Evolutionary conservation across 1,140 invertebrate species (phyloP), one percentile per base, ranked within the genome.

Genomic region (Delia radicum): DNA sequence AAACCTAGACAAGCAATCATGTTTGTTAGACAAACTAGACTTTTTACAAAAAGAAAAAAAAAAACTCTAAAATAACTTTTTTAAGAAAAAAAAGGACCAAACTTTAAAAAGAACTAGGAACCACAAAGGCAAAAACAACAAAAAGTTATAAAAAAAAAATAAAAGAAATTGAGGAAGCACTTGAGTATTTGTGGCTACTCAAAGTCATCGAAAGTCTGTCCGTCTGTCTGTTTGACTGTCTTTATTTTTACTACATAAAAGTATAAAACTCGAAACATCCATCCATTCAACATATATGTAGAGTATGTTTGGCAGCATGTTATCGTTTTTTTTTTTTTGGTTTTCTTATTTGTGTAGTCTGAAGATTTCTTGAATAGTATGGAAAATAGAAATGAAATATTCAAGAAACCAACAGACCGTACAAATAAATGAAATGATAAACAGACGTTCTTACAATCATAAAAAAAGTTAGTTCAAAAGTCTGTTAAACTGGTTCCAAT

Each of bases 341-440:
- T 46, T 15, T 48, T n/a, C 1, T 48, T 10, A 15, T 48, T 48
- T 4, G 13, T 55, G 48, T 55, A 21, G 48, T 21, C 48, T 42
- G 37, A 42, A 42, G 37, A 42, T 42, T 2, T 33, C 33, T 33
- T 42, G 10, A 15, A 55, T 24, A 7, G n/a, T 55, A 55, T 55
- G 48, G 46, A 55, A 55, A 21, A 55, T 0, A 0, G 21, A 6
- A 24, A 55, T 10, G 24, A 55, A 21, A 55, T 10, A 21, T 55
- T n/a, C 48, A 18, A 55, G 48, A 67, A 29, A 18, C 63, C 63
- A 67, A 67, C 63, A 69, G 65, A 69, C 65, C 65, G 65, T 69
- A 69, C 65, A 69, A 69, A 69, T 69, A 69, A 69, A 69, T 33
- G 65, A 69, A 69, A 69, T 69, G 65, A 69, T 69, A 69, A 69